Evolutionary conservation across 2,113 vertebrate genomes (phyloP).

Genomic region (Nesoenas mayeri): DNA sequence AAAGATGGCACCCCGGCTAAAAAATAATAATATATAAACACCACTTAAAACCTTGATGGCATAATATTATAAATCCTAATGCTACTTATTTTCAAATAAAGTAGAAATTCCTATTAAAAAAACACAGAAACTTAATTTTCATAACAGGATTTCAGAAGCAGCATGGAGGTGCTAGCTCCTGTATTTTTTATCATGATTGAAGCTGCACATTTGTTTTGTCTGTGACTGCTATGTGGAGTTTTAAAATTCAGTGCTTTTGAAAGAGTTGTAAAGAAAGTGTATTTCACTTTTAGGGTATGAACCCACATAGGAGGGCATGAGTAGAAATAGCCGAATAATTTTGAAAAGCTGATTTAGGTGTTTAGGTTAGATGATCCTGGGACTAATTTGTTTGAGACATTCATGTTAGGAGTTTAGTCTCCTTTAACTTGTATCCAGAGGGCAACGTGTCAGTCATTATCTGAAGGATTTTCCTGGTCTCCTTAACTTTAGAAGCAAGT

Average conservation of each 20-base stretch:
- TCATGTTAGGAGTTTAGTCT: neutral
- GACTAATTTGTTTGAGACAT: neutral
- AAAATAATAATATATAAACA: constrained; percentile 62
- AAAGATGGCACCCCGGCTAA: constrained; percentile 28
- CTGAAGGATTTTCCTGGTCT: neutral
- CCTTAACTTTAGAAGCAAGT: neutral
- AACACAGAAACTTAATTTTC: neutral
- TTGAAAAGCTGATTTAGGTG: neutral
- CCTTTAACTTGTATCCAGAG: neutral
- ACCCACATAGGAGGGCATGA: neutral
- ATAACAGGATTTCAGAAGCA: neutral
- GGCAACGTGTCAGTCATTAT: neutral
- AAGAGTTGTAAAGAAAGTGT: neutral
- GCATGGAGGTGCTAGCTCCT: neutral
- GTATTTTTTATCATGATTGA: neutral
- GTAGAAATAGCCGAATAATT: neutral
- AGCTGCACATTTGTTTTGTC: neutral
- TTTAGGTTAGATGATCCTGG: neutral
- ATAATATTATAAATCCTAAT: constrained; percentile 52
- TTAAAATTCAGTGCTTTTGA: neutral
- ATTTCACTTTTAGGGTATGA: neutral
- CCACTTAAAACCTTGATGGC: constrained; percentile 52
- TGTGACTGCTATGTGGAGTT: neutral
- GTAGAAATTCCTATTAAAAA: constrained; percentile 4
- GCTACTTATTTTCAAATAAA: constrained; percentile 67